Base-by-base conservation (phyloP, 2,888 invertebrate species). In the Salticus scenicus region DNA sequence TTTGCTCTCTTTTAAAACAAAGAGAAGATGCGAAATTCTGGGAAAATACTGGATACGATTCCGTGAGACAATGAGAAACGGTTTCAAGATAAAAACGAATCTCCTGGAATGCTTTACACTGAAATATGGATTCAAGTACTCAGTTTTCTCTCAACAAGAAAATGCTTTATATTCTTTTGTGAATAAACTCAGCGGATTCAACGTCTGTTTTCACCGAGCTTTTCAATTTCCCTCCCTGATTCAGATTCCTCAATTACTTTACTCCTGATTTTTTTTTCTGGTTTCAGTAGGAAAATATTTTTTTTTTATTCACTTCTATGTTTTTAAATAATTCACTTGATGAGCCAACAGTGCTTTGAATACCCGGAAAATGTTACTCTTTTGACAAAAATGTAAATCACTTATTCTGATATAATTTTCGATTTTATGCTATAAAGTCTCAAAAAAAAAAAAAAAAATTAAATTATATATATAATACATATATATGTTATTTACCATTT, bases 1-100 rank as follows among this genome's bases (percentile, higher is more conserved):
- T 42, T 41, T 41, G 30, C 70, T 47, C 66, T 66, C 70, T 57
- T 64, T 57, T 63, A 57, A 67, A 73, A 73, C 73, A 67, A 80
- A 37, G 73, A 20, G 20, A 37, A 67, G 67, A 24, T 47, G 57
- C 57, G 47, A 31, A 51, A n/a, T 57, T 28, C 8, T 28, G 31
- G 57, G 31, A 72, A 41, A 27, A n/a, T 14, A 27, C 28, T 14
- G 42, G 57, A 31, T 31, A 57, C 12, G 27, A 28, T 30, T 51
- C 30, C 33, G 47, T 51, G 57, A 72, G 72, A 72, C 72, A 72
- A 57, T 33, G 51, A 57, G 31, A 30, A 67, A 67, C 20, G n/a
- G 31, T 8, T 33, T 20, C 20, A 1, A 12, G 10, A 67, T 33
- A 33, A 67, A 67, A 67, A 67, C 37, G 67, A 67, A 67, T 67